Conservation (phyloP, 2,888 invertebrate species). For the Disparrhopalites patrizii region DNA sequence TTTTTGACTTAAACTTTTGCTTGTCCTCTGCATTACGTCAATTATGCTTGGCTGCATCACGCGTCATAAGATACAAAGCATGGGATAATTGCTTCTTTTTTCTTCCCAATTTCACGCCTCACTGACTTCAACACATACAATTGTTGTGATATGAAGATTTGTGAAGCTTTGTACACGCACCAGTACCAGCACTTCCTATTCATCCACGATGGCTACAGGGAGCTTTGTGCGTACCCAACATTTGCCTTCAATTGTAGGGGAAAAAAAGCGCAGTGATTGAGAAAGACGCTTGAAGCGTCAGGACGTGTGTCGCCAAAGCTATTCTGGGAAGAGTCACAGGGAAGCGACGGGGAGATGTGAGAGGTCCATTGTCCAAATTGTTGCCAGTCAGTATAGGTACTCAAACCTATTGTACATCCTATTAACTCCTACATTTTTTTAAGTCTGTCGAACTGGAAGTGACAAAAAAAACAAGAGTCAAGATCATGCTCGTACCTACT, state of each 20-base stretch:
- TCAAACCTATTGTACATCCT: too few relatives aligned
- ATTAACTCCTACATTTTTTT: too few relatives aligned
- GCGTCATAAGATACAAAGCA: background rate
- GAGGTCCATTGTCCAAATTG: too few relatives aligned
- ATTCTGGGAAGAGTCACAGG: too few relatives aligned
- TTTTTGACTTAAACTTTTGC: background rate
- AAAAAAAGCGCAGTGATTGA: background rate
- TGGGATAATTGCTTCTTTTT: slow-evolving; percentile 16
- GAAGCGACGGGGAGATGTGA: too few relatives aligned
- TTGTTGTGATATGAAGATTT: too few relatives aligned
- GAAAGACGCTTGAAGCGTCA: background rate
- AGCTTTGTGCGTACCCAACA: background rate
- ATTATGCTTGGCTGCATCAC: background rate
- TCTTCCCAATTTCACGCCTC: background rate
- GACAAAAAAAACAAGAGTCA: background rate
- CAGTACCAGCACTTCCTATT: background rate
- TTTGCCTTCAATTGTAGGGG: too few relatives aligned
- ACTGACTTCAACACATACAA: slow-evolving; percentile 4
- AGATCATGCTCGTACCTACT: slow-evolving; percentile 1
- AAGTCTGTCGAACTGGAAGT: background rate
- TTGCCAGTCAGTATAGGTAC: too few relatives aligned
- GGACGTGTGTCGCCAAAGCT: too few relatives aligned
- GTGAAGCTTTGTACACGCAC: background rate
- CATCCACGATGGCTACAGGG: background rate
- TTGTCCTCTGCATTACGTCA: background rate